Percentiles rank a stretch among this genome's conserved stretches.
These are phyloP conservation scores for Aviceda subcristata DNA, from an alignment of 2,113 vertebrate genomes.

Conservation along the genomic window DNA sequence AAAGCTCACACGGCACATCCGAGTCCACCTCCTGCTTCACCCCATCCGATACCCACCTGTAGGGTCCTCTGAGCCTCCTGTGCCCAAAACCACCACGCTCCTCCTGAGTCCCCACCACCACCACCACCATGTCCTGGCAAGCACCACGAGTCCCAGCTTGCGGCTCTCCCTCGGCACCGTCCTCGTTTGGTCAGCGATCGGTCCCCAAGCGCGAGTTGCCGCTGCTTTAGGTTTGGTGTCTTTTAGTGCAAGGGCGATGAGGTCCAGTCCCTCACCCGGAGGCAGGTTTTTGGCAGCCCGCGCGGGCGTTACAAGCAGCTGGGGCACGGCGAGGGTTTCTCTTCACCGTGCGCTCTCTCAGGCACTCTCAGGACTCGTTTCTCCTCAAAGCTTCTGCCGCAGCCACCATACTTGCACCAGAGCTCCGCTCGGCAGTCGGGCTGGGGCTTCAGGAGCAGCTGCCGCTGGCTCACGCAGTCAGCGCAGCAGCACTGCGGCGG, in stretches of 20 bases:
- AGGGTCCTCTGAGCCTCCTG: not conserved
- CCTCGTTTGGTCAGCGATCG: not conserved
- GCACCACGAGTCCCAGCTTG: not conserved
- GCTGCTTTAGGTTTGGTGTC: not conserved
- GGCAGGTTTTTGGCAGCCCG: not conserved
- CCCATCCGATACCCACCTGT: too few species aligned
- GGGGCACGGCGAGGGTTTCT: not conserved
- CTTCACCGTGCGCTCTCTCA: not conserved
- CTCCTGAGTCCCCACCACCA: not conserved
- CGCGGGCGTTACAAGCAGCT: not conserved
- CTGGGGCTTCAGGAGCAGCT: not conserved
- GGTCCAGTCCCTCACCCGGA: not conserved
- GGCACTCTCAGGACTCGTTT: not conserved
- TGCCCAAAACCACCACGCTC: not conserved
- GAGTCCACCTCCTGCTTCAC: not conserved
- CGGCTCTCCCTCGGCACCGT: not conserved
- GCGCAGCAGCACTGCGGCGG: not conserved
- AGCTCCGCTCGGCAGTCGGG: not conserved
- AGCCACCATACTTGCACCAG: not conserved
- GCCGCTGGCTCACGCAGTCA: not conserved
- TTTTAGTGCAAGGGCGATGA: not conserved
- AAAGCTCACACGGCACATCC: not conserved
- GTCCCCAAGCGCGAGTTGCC: conserved; percentile 19
- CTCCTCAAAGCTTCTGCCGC: not conserved
- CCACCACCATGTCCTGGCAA: not conserved